These are phyloP conservation scores for Pipistrellus pipistrellus DNA, from an alignment of 2,797 vertebrate species.

Conservation along the genomic window DNA sequence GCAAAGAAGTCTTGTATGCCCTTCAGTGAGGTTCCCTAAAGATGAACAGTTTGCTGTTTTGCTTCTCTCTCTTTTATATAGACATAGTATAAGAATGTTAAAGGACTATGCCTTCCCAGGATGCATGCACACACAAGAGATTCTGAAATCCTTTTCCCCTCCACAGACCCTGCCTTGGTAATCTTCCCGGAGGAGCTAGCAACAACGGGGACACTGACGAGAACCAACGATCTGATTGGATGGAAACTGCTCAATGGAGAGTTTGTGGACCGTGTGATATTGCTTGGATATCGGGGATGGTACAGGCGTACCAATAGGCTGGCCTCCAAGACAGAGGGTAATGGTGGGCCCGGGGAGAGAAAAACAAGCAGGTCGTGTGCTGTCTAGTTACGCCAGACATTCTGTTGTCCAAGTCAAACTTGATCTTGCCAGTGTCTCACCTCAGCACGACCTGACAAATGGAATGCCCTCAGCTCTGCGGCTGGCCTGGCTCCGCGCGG, in stretches of 20 bases:
- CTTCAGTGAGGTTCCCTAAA: slow-evolving; percentile 29
- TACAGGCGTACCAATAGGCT: not conserved
- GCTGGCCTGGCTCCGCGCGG: not conserved
- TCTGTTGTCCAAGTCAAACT: slow-evolving; percentile 19
- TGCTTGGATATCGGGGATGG: not conserved
- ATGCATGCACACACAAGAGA: not conserved
- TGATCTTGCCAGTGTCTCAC: not conserved
- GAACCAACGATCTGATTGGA: not conserved
- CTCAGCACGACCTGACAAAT: not conserved
- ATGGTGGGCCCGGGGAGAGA: not conserved
- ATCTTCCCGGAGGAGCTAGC: not conserved
- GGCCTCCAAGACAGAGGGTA: not conserved
- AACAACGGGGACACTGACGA: not conserved
- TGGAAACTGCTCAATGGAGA: not conserved
- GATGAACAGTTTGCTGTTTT: slow-evolving; percentile 56
- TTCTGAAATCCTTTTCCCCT: slow-evolving; percentile 45
- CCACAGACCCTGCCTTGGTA: slow-evolving; percentile 48
- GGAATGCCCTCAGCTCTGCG: not conserved
- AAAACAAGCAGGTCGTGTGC: not conserved
- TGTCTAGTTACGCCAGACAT: not conserved
- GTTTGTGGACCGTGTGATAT: not conserved
- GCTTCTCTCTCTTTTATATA: not conserved
- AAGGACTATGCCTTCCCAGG: not conserved
- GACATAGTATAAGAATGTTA: not conserved
- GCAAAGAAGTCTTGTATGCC: not conserved